Conservation (phyloP, 2,797 vertebrate genomes). For the Rhinogobio ventralis region DNA sequence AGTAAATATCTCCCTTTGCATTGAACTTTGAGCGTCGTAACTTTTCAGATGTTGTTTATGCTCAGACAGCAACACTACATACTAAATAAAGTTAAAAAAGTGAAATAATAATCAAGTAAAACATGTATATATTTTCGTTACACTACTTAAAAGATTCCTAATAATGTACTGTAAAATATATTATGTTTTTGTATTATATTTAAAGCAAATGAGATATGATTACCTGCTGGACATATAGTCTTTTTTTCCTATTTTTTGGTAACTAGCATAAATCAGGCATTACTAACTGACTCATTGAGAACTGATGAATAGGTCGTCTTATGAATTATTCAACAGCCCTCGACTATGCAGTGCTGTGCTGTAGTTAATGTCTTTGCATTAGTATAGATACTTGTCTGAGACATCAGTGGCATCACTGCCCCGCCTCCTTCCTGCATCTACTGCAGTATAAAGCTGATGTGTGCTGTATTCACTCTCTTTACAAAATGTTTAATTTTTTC, state of each 20-base stretch:
- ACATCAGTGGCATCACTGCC: conserved; percentile 6
- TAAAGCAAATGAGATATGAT: no score
- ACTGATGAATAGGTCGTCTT: conserved; percentile 20
- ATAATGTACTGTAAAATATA: no score
- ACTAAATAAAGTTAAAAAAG: no score
- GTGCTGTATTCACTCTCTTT: conserved; percentile 4
- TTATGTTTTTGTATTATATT: no score
- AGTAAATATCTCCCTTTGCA: no score
- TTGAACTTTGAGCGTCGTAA: no score
- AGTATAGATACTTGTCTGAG: conserved; percentile 18
- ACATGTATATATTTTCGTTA: no score
- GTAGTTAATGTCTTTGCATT: conserved; percentile 23
- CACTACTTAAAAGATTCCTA: no score
- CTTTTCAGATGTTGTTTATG: no score
- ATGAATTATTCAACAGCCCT: conserved; percentile 38
- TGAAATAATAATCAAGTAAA: no score
- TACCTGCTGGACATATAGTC: no score
- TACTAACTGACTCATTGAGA: conserved; percentile 4
- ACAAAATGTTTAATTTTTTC: not conserved
- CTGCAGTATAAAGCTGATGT: conserved; percentile 46
- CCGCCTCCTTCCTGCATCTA: conserved; percentile 21
- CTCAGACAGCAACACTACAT: no score
- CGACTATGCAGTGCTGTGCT: conserved; percentile 4
- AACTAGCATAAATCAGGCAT: conserved; percentile 12
- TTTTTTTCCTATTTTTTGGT: not conserved